phyloP scores from a whole-genome alignment of 2,888 invertebrate genomes.

The Trileptium ribeirensis region DNA sequence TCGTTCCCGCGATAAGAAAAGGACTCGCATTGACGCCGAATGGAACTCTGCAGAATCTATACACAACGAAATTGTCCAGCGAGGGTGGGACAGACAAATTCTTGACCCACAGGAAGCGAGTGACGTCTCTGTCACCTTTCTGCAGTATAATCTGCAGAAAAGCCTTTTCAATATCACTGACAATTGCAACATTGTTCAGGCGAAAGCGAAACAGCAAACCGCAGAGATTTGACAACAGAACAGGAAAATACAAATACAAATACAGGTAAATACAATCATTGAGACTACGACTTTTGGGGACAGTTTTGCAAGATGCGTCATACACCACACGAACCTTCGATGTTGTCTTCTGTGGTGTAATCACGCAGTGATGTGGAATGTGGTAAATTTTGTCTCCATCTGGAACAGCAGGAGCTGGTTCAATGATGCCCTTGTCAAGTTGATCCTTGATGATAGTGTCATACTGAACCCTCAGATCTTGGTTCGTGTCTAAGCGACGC shows the following conservation, averaged over 20 bases:
- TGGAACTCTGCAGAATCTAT: constrained; percentile 30
- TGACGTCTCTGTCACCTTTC: constrained; percentile 29
- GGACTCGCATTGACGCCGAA: not conserved
- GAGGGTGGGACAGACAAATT: constrained; percentile 8
- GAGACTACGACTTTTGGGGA: constrained; percentile 25
- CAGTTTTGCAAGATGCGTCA: constrained; percentile 38
- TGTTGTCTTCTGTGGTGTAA: constrained; percentile 3
- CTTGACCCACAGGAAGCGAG: constrained; percentile 8
- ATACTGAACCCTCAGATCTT: not conserved
- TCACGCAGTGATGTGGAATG: constrained; percentile 27
- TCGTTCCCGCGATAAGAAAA: constrained; percentile 14
- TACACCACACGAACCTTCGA: constrained; percentile 40
- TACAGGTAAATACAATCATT: constrained; percentile 33
- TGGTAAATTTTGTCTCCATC: constrained; percentile 23
- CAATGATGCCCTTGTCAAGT: not conserved
- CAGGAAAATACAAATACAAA: too few relatives aligned
- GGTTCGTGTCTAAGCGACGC: not conserved
- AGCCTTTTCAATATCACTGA: constrained; percentile 38
- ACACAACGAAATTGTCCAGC: constrained; percentile 29
- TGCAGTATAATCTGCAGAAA: constrained; percentile 35
- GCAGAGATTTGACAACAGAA: constrained; percentile 25
- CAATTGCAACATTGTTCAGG: constrained; percentile 6
- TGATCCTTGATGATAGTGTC: constrained; percentile 1
- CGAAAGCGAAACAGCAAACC: constrained; percentile 15
- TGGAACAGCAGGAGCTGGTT: not conserved